Base-by-base conservation (phyloP, 2,797 vertebrate genomes). In the Ataeniobius toweri region DNA sequence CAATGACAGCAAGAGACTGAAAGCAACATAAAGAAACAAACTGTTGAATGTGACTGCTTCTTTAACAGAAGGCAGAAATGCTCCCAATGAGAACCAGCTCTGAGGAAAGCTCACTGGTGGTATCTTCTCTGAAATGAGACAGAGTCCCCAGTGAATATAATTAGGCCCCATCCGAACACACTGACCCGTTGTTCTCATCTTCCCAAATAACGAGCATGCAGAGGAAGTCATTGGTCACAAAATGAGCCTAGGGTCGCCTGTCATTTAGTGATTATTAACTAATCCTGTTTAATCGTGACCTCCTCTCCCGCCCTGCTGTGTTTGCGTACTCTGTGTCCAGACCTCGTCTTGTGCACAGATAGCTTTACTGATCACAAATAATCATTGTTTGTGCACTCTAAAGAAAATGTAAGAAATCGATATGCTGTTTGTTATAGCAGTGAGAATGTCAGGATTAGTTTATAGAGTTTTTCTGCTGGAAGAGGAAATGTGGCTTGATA, bases 221-320 rank as follows among this genome's bases (percentile, higher is more conserved):
- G 89, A 84, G 93, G 93, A 94, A 94, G 94, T 93, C 91, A 85
- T 82, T 82, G 86, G 89, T 92, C 89, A 83, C 83, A 85, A 89
- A 94, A 91, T 83, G 88, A 91, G 89, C 85, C 93, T 50, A 87
- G 91, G 93, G 92, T 93, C 81, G 88, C 89, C 92, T 86, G 92
- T 89, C 92, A 88, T 94, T 94, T 92, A 83, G 85, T 88, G 87
- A 93, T 94, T 89, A 92, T 93, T 93, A 92, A 87, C 89, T 94
- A 91, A 94, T 95, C 89, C 92, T 76, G 94, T 95, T 94, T 87
- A 89, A 88, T 91, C 91, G 83, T 94, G 93, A 93, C 89, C 92
- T 94, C 90, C 88, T 89, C 83, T 31, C 18, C 72, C 68, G 67
- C 13, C 26, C 75, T 76, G 68, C 24, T 56, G 12, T 2, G 10